phyloP scores from a whole-genome alignment of 2,113 vertebrate genomes.

The Todiramphus chloris region DNA sequence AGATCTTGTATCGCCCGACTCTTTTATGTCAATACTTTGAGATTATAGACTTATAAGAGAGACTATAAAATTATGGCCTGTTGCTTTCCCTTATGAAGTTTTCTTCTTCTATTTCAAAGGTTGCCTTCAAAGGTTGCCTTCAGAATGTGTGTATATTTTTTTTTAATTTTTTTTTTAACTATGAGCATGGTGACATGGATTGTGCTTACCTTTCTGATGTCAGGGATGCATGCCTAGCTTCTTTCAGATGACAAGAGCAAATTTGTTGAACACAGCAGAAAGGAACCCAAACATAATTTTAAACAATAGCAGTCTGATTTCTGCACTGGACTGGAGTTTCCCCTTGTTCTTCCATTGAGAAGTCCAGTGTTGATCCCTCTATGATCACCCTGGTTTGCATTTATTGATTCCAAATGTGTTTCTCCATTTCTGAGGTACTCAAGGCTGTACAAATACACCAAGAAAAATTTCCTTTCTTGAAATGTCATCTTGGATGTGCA shows the following conservation, averaged over 20 bases:
- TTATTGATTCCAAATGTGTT: not conserved
- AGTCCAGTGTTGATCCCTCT: not conserved
- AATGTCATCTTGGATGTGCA: not conserved
- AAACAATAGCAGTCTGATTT: not conserved
- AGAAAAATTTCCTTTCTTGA: not conserved
- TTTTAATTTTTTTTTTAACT: not conserved
- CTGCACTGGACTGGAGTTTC: not conserved
- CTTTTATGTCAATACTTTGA: not conserved
- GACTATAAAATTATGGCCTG: not conserved
- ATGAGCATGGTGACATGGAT: not conserved
- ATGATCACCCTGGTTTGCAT: not conserved
- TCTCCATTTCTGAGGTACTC: not conserved
- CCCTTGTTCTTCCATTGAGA: not conserved
- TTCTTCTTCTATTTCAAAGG: not conserved
- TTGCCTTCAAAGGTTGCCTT: not conserved
- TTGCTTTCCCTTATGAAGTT: not conserved
- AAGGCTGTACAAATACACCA: not conserved
- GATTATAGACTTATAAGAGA: not conserved
- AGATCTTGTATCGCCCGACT: not conserved
- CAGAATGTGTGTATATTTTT: not conserved
- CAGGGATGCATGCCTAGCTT: not conserved
- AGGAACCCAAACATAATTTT: not conserved
- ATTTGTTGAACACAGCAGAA: not conserved
- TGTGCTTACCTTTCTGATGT: not conserved
- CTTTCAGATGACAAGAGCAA: not conserved